Base-by-base conservation (phyloP, 2,888 invertebrate genomes). In the Conops quadrifasciatus region DNA sequence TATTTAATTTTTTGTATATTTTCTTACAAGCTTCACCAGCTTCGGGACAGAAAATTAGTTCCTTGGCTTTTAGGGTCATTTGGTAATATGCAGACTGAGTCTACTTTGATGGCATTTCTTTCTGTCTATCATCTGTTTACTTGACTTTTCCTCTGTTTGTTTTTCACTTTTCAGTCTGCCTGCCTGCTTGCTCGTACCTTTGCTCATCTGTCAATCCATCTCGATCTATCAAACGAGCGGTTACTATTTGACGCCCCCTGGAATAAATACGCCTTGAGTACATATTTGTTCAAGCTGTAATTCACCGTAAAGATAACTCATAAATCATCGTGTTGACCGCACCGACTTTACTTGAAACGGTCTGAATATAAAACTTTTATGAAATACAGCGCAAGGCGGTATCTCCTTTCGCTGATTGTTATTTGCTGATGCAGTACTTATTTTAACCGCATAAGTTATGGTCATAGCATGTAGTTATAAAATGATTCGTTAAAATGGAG, bases 251-350 rank as follows among this genome's bases (percentile, higher is more conserved):
- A 36, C 9, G n/a, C n/a, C 36, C 9, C 9, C 36, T 36, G 36
- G 9, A 36, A 36, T 36, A 7, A 36, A n/a, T 28, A n/a, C 30
- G 64, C 9, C 53, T 26, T 49, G 72, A 43, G 73, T 74, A 81
- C 80, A 80, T 81, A 81, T 79, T 81, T 79, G 73, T 72, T 73
- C 70, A 75, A 75, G 69, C 79, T 73, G 80, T 80, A 82, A 78
- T 80, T 80, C 81, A 81, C 78, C 66, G 72, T 72, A 73, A 72
- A 74, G 75, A 75, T 75, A 77, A 76, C 80, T 80, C 81, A 80
- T 80, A 80, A 81, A 81, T 80, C 80, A 81, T 75, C 71, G 24
- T 16, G 19, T 36, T 21, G 56, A 19, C 15, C 21, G 30, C 28
- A n/a, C n/a, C n/a, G n/a, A n/a, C n/a, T n/a, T n/a, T n/a, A n/a